A percentile compares a stretch with the other conserved stretches of the same genome.
Conservation (phyloP, 1,140 invertebrate genomes). For the Pseudomyrmex flavicornis region DNA sequence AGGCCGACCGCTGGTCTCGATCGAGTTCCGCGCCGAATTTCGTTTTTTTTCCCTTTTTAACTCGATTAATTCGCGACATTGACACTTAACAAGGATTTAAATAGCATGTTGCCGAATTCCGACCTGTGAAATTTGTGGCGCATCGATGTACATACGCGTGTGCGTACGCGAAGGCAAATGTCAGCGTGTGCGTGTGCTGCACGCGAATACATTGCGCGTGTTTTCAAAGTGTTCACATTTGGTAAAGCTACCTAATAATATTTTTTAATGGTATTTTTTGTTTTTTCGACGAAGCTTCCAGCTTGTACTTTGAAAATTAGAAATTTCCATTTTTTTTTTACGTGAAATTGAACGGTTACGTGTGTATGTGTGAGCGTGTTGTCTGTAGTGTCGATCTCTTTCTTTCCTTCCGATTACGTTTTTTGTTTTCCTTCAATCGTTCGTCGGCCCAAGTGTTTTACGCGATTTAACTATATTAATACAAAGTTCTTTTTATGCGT, state of each 20-base stretch:
- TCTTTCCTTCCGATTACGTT: slow-evolving; percentile 24
- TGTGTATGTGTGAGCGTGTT: neutral
- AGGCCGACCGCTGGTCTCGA: slow-evolving; percentile 49
- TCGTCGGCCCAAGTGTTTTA: slow-evolving; percentile 54
- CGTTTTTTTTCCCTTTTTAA: neutral
- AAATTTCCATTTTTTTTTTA: slow-evolving; percentile 15
- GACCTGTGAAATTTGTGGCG: slow-evolving; percentile 60
- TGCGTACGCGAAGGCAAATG: neutral
- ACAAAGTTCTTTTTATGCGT: slow-evolving; percentile 48
- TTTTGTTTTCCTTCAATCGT: slow-evolving; percentile 27
- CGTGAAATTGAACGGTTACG: neutral
- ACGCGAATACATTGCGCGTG: neutral
- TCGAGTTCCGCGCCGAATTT: neutral
- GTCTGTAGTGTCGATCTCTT: slow-evolving; percentile 19
- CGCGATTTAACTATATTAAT: slow-evolving; percentile 59
- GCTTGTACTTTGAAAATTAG: neutral
- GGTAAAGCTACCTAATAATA: slow-evolving; percentile 4
- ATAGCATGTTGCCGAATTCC: slow-evolving; percentile 11
- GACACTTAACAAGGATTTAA: slow-evolving; percentile 13
- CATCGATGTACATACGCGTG: slow-evolving; percentile 42
- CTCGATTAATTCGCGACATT: slow-evolving; percentile 17
- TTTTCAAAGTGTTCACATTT: neutral
- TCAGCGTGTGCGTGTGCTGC: neutral
- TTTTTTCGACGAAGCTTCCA: neutral
- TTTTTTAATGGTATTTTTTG: neutral